phyloP scores from a whole-genome alignment of 2,113 vertebrate genomes.

The Vulpes vulpes region DNA sequence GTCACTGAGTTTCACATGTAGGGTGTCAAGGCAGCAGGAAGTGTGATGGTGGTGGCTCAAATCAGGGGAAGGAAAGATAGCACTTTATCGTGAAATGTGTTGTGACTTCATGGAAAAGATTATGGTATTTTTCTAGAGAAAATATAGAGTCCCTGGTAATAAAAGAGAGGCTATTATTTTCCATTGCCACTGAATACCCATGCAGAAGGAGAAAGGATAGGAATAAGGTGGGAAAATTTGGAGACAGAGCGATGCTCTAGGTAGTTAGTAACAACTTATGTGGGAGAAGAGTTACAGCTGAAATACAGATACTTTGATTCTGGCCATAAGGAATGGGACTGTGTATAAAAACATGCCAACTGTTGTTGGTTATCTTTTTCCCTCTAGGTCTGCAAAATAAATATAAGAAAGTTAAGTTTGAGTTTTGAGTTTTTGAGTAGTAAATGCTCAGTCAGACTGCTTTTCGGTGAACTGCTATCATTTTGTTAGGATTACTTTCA shows the following conservation, averaged over 20 bases:
- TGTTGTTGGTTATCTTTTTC: neutral
- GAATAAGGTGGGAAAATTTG: neutral
- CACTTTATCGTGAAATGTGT: neutral
- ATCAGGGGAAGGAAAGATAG: neutral
- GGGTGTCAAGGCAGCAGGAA: too few species aligned
- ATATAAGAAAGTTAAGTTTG: neutral
- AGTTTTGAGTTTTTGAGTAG: neutral
- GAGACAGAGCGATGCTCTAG: neutral
- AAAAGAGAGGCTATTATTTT: neutral
- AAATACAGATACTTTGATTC: neutral
- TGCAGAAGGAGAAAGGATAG: neutral
- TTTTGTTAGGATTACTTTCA: too few species aligned
- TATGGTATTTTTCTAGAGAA: neutral
- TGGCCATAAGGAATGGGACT: neutral
- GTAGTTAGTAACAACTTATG: too few species aligned
- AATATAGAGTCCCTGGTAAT: neutral
- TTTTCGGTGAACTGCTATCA: neutral
- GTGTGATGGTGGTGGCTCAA: rapidly evolving
- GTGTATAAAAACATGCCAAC: neutral
- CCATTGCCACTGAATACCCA: neutral
- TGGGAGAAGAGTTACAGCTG: neutral
- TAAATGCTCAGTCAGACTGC: neutral
- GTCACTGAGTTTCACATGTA: neutral
- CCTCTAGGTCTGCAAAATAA: neutral
- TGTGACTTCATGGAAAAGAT: neutral